Percentiles rank a stretch among this genome's conserved stretches.
Evolutionary conservation across 1,140 invertebrate species (phyloP).

Genomic region (Hypothenemus hampei): DNA sequence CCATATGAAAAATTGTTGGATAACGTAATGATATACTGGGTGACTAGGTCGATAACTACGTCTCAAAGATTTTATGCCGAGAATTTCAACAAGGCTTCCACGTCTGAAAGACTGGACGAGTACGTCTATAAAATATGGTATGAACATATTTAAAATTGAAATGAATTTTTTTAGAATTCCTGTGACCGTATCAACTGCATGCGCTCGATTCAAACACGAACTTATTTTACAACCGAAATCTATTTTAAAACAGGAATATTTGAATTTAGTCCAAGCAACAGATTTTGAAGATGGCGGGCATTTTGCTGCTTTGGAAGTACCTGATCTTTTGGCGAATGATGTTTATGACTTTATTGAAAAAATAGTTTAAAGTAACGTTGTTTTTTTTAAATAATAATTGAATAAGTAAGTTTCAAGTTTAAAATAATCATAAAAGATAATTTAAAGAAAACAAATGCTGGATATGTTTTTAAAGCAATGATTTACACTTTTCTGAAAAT

Average conservation of each 20-base stretch:
- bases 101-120: neutral
- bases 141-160: neutral
- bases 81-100: conserved; percentile 42
- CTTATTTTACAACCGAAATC: conserved; percentile 54
- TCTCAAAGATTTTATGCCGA: conserved; percentile 64
- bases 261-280: conserved; percentile 59
- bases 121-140: neutral
- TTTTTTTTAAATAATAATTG: neutral
- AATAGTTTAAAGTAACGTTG: conserved; percentile 3
- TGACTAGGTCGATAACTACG: conserved; percentile 61
- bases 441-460: no score
- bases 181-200: conserved; percentile 58
- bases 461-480: neutral
- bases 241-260: conserved; percentile 55
- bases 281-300: conserved; percentile 69
- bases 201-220: conserved; percentile 62
- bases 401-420: neutral
- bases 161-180: conserved; percentile 52
- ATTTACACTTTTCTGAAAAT: neutral
- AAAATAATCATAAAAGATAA: neutral
- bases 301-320: conserved; percentile 79
- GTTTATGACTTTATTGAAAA: conserved; percentile 38
- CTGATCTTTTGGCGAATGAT: conserved; percentile 64
- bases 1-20: conserved; percentile 73
- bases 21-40: conserved; percentile 76